A percentile compares a stretch with the other conserved stretches of the same genome.
These are phyloP conservation scores for Aramus guarauna DNA, from an alignment of 2,113 vertebrate species.

Conservation along the genomic window DNA sequence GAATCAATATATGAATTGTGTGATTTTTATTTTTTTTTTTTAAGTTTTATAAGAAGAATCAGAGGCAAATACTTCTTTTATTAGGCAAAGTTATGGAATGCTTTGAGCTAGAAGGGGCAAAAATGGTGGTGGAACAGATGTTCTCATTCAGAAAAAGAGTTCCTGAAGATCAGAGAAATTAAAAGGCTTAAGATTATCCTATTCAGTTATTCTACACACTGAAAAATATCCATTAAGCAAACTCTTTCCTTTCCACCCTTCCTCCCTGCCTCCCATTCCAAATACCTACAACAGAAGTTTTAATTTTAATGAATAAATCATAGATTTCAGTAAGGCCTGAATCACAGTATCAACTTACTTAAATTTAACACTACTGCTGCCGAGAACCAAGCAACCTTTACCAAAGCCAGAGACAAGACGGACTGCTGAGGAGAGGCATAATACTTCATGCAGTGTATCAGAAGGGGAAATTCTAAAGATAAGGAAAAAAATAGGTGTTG, in stretches of 20 bases:
- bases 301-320: constrained; percentile 13
- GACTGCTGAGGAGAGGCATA: not conserved
- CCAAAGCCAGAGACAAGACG: not conserved
- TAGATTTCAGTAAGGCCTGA: not conserved
- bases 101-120: not conserved
- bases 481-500: not conserved
- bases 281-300: not conserved
- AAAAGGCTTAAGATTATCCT: not conserved
- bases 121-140: not conserved
- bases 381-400: not conserved
- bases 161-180: not conserved
- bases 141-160: constrained; percentile 3
- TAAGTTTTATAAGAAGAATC: not conserved
- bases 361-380: not conserved
- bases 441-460: not conserved
- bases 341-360: not conserved
- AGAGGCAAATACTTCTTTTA: not conserved
- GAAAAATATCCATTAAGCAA: not conserved
- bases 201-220: not conserved
- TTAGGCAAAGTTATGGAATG: not conserved
- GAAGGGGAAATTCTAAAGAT: not conserved
- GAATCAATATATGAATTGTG: not conserved
- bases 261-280: not conserved
- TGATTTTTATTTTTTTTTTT: not conserved
- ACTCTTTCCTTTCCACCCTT: not conserved